Conservation (phyloP, 2,113 vertebrate genomes). For the Gobiocypris rarus region DNA sequence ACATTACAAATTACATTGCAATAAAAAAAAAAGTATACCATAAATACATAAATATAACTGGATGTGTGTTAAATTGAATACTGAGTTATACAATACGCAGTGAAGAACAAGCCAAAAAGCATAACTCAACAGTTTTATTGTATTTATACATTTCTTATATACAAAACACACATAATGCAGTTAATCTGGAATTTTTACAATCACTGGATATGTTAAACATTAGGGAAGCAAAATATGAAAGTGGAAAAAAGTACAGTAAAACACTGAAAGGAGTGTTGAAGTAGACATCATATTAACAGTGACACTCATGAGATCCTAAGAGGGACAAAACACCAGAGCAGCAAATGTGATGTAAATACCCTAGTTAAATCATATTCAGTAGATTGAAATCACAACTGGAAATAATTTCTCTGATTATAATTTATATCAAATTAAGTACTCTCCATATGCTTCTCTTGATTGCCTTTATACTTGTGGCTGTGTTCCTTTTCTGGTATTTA, state of each 20-base stretch:
- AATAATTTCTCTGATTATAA: neutral
- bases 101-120: neutral
- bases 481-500: neutral
- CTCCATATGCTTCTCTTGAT: constrained; percentile 7
- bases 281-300: constrained; percentile 39
- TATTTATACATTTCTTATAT: constrained; percentile 62
- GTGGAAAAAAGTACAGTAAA: constrained; percentile 35
- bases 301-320: neutral
- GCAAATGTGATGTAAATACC: neutral
- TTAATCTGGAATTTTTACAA: constrained; percentile 59
- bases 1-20: too few relatives aligned
- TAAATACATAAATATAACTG: neutral
- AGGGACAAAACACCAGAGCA: constrained; percentile 18
- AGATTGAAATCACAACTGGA: constrained; percentile 21
- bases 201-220: constrained; percentile 35
- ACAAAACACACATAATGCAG: constrained; percentile 58
- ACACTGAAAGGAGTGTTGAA: constrained; percentile 23
- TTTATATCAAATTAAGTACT: neutral
- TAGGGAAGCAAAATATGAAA: constrained; percentile 5
- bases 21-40: too few relatives aligned
- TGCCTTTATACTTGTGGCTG: neutral
- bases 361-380: constrained; percentile 24
- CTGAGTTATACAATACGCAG: neutral
- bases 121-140: constrained; percentile 51
- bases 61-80: neutral